A percentile compares a stretch with the other conserved stretches of the same genome.
Evolutionary conservation across 2,888 invertebrate species (phyloP).

Genomic region (Cerastis rubricosa): DNA sequence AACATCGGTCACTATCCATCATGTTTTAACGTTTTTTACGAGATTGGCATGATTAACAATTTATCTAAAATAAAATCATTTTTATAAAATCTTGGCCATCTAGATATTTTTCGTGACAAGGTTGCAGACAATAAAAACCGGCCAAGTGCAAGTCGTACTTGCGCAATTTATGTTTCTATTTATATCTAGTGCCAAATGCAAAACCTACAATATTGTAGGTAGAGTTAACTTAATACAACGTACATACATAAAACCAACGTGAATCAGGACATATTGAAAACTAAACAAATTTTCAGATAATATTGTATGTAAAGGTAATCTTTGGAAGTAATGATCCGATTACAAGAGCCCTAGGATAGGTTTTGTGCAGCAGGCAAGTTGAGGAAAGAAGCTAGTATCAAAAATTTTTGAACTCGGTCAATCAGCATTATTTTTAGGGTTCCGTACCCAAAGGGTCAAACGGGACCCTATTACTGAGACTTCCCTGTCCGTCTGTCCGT

Average conservation of each 20-base stretch:
- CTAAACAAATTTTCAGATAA: neutral
- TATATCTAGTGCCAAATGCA: conserved; percentile 2
- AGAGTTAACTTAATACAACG: neutral
- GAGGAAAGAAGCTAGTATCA: neutral
- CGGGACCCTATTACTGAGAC: no score
- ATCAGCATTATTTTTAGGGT: neutral
- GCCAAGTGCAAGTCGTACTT: conserved; percentile 46
- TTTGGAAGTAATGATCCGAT: neutral
- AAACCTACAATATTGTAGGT: neutral
- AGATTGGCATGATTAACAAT: conserved; percentile 35
- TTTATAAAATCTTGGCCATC: conserved; percentile 63
- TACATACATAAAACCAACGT: neutral
- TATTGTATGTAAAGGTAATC: neutral
- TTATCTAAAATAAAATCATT: conserved; percentile 63
- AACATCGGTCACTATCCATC: conserved; percentile 48
- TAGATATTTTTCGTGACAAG: conserved; percentile 54
- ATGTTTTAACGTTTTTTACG: conserved; percentile 29
- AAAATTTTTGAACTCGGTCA: neutral
- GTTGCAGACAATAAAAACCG: conserved; percentile 35
- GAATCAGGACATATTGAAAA: neutral
- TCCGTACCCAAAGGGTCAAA: no score
- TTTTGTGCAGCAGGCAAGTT: neutral
- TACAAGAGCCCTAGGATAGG: neutral
- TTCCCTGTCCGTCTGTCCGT: no score
- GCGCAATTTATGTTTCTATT: conserved; percentile 40